A percentile compares a stretch with the other conserved stretches of the same genome.
These are phyloP conservation scores for Reticulitermes speratus DNA, from an alignment of 1,140 invertebrate genomes.

Conservation along the genomic window DNA sequence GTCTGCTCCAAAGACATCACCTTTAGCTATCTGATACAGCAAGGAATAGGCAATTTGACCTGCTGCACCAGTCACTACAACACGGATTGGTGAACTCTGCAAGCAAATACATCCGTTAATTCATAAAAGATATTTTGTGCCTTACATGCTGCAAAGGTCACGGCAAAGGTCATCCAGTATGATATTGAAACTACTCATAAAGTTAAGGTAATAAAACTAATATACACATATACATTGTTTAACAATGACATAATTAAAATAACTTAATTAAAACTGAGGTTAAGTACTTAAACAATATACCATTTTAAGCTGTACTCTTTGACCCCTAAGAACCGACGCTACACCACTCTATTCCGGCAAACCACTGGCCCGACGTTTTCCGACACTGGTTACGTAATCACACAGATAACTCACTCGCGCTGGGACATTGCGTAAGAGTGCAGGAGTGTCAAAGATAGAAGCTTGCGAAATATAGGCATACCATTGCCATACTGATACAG, in stretches of 20 bases:
- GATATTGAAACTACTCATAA: too few relatives aligned
- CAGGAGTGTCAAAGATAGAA: background rate
- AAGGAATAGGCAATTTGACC: constrained; percentile 99
- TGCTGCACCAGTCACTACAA: constrained; percentile 96
- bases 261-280: background rate
- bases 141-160: background rate
- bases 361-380: background rate
- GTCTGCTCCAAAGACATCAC: constrained; percentile 92
- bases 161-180: background rate
- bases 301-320: background rate
- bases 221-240: background rate
- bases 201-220: background rate
- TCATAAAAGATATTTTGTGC: background rate
- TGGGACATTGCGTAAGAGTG: background rate
- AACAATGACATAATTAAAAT: background rate
- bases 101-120: constrained; percentile 37
- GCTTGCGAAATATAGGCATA: background rate
- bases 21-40: constrained; percentile 90
- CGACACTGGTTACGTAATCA: background rate
- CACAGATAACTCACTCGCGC: background rate
- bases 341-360: background rate
- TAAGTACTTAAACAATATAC: background rate
- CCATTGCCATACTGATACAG: too few relatives aligned
- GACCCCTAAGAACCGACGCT: background rate
- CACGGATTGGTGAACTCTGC: constrained; percentile 79